Evolutionary conservation across 2,797 vertebrate genomes (phyloP).

Genomic region (Bufotes viridis): DNA sequence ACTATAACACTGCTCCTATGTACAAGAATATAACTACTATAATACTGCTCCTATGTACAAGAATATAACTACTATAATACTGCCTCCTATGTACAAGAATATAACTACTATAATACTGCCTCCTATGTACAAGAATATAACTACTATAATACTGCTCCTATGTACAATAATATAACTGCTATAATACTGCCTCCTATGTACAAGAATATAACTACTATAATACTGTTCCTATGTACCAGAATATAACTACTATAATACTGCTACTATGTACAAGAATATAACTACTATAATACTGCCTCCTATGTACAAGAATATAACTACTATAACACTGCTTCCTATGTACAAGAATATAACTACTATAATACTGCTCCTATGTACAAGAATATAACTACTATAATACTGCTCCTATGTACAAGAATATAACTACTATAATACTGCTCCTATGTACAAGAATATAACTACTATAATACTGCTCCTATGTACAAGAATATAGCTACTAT

Average conservation of each 20-base stretch:
- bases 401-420: background rate
- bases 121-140: slow-evolving; percentile 3
- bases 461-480: background rate
- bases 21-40: slow-evolving; percentile 11
- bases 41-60: background rate
- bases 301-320: slow-evolving; percentile 18
- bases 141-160: slow-evolving; percentile 10
- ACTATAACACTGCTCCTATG: background rate
- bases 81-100: slow-evolving; percentile 1
- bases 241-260: slow-evolving; percentile 12
- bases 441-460: background rate
- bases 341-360: slow-evolving; percentile 8
- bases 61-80: slow-evolving; percentile 11
- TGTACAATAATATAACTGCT: slow-evolving; percentile 1
- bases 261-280: background rate
- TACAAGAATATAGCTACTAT: background rate
- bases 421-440: background rate
- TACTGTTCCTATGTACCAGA: background rate
- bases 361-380: background rate
- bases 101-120: slow-evolving; percentile 11
- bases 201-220: slow-evolving; percentile 8
- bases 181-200: slow-evolving; percentile 2
- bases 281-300: slow-evolving; percentile 10
- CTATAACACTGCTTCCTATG: background rate
- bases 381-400: slow-evolving; percentile 7